Evolutionary conservation across 2,113 vertebrate species (phyloP), one percentile per base, ranked within the genome.

Genomic region (Zapus hudsonius): DNA sequence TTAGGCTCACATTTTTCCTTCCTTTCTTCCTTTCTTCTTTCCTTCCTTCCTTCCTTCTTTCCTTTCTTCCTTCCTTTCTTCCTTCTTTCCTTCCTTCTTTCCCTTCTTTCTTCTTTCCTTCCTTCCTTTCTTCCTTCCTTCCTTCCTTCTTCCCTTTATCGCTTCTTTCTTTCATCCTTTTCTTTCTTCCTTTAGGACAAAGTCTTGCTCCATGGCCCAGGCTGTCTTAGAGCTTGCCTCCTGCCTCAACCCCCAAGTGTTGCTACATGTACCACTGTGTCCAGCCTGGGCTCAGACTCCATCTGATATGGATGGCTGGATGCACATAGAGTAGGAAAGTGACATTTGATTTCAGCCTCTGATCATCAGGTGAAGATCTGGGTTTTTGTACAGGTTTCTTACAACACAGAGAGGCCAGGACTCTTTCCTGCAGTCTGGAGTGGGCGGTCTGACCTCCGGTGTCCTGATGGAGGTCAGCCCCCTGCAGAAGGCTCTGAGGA

Each of bases 81-180:
- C 12, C 47, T 12, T 47, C 47, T 12, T 12, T 47, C 47, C 47
- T 47, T 47, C 47, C 47, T 12, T 47, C 47, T 12, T 12, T 47
- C 47, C 47, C 5, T 7, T 5, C 13, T 1, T 22, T n/a, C 20
- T 10, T 20, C 4, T 13, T 38, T 8, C 75, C 7, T 0, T 7
- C 33, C 7, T 57, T 3, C 7, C 7, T 27, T 4, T 11, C 4
- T 3, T 25, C 7, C 12, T n/a, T 44, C 74, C 20, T 57, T 25
- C 79, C 27, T 64, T 33, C 38, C 59, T 64, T 15, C 27, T 57
- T n/a, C n/a, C n/a, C n/a, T n/a, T n/a, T n/a, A n/a, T n/a, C n/a
- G n/a, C 59, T 64, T 15, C 27, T 57, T 82, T 64, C 40, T 1
- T 47, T 44, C 33, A 19, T 75, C 12, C 52, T 13, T 52, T 52